Evolutionary conservation across 92 coral and sea anemone species (phyloP).

Genomic region (Blastomussa wellsi): DNA sequence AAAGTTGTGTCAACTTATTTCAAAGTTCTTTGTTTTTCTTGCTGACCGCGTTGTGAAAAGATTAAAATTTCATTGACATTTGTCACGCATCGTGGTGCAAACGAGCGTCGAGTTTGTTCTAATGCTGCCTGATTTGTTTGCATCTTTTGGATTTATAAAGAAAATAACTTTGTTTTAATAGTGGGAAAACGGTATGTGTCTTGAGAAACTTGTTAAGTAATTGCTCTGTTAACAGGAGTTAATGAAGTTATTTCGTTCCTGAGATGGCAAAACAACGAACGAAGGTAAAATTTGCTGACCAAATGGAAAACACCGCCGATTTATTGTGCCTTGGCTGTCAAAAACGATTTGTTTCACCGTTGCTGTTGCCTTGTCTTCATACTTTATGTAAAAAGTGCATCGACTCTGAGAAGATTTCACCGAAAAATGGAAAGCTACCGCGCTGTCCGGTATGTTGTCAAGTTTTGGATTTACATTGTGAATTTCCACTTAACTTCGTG

Average conservation of each 20-base stretch:
- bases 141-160: background rate
- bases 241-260: no score
- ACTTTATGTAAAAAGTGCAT: constrained; percentile 69
- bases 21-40: background rate
- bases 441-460: constrained; percentile 65
- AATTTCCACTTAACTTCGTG: constrained; percentile 72
- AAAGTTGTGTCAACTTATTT: constrained; percentile 20
- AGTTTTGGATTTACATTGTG: constrained; percentile 50
- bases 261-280: constrained; percentile 60
- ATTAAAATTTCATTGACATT: constrained; percentile 31
- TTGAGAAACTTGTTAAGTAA: background rate
- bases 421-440: constrained; percentile 58
- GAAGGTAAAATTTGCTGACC: constrained; percentile 71
- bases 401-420: constrained; percentile 46
- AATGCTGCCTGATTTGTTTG: background rate
- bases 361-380: constrained; percentile 74
- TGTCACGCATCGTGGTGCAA: constrained; percentile 38
- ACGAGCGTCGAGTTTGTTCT: constrained; percentile 28
- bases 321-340: constrained; percentile 70
- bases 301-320: constrained; percentile 21
- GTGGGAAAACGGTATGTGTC: background rate
- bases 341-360: constrained; percentile 65
- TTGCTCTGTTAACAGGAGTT: background rate
- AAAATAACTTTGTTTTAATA: background rate
- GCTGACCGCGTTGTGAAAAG: background rate